Base-by-base conservation (phyloP, 1,140 invertebrate species). In the Drosophila pallidifrons region DNA sequence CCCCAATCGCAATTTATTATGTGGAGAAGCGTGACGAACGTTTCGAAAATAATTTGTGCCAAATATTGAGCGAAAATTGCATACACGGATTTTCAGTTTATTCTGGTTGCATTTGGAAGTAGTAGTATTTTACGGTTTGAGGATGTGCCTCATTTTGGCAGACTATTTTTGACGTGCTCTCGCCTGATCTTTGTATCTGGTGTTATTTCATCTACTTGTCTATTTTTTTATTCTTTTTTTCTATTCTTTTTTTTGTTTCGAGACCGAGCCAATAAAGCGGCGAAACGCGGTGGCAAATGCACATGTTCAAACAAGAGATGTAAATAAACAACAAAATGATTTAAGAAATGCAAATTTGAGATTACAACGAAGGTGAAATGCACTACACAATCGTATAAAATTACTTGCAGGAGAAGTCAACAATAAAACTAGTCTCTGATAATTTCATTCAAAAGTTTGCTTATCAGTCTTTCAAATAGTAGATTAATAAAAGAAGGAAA, bases 131-230 rank as follows among this genome's bases (percentile, higher is more conserved):
- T 25, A 25, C 20, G 45, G 35, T 1, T 25, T 25, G 60, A 51
- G 64, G 38, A 66, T 77, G 57, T 70, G 75, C 41, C 47, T 68
- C 67, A 79, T 72, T 76, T 72, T 43, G 51, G 46, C 47, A 69
- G 57, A 79, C 82, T 86, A 85, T 85, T 86, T 85, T 79, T 81
- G 81, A 85, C 68, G 20, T 67, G 51, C 80, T 71, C 70, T 71
- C 70, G 79, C 73, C 66, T 63, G 60, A 69, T 46, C 25, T 74
- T 51, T 57, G 55, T 57, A 57, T 41, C 54, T 41, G 16, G 15
- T 38, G 43, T 57, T 35, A 46, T 46, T 59, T n/a, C n/a, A 59
- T 59, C 5, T 59, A 59, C 13, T 43, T 30, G 28, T 30, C 11
- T 57, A 41, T 54, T 54, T 51, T 15, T 49, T 46, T 5, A 6